A percentile compares a stretch with the other conserved stretches of the same genome.
Conservation (phyloP, 2,113 vertebrate genomes). For the Hippocampus guttulatus region DNA sequence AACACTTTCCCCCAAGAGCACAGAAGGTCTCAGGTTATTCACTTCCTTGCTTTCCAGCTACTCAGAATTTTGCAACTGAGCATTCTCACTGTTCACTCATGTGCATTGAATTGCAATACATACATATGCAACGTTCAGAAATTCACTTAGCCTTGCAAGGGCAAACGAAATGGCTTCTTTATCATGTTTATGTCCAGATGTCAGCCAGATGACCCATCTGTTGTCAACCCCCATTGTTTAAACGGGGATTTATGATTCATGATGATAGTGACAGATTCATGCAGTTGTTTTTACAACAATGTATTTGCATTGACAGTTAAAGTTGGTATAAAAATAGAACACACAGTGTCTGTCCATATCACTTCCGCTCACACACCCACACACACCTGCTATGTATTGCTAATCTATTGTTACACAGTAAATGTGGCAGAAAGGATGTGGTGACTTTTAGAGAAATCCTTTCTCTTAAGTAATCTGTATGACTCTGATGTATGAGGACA, state of each 20-base stretch:
- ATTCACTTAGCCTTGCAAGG: slow-evolving; percentile 22
- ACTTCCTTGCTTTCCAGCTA: slow-evolving; percentile 14
- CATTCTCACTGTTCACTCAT: slow-evolving; percentile 27
- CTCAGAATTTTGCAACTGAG: slow-evolving; percentile 36
- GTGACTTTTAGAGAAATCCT: not conserved
- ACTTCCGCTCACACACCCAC: no score
- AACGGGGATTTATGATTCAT: not conserved
- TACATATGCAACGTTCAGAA: slow-evolving; percentile 12
- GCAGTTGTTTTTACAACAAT: not conserved
- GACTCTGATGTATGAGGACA: not conserved
- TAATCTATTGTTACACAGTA: no score
- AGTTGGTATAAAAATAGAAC: not conserved
- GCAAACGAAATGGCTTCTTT: slow-evolving; percentile 11
- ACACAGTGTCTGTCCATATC: not conserved
- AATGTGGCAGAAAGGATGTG: no score
- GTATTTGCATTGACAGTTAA: not conserved
- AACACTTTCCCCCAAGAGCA: slow-evolving; percentile 4
- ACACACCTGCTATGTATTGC: no score
- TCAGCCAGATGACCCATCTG: slow-evolving; percentile 2
- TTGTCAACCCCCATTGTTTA: slow-evolving; percentile 4
- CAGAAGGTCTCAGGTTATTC: not conserved
- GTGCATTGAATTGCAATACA: slow-evolving; percentile 35
- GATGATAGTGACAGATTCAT: not conserved
- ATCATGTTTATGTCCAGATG: slow-evolving; percentile 33
- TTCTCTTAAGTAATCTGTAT: not conserved